Conservation (phyloP, 1,140 invertebrate species). For the Physella acuta region DNA sequence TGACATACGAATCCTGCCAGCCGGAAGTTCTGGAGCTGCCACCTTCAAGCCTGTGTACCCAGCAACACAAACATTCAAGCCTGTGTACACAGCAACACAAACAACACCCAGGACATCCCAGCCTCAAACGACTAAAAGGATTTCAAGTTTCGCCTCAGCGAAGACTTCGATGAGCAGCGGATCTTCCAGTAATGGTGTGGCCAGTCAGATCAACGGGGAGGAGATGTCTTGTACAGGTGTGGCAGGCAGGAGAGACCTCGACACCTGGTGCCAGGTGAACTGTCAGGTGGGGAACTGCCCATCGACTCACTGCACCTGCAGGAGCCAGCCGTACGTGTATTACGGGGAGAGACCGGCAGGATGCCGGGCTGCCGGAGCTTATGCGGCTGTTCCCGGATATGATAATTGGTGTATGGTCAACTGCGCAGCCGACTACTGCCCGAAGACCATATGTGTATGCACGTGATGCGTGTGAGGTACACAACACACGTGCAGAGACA, state of each 20-base stretch:
- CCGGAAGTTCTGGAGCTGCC: not conserved
- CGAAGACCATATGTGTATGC: not conserved
- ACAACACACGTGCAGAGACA: too few relatives aligned
- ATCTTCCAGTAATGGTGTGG: too few relatives aligned
- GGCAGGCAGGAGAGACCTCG: not conserved
- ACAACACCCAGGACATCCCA: not conserved
- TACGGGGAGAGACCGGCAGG: too few relatives aligned
- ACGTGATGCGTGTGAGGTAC: too few relatives aligned
- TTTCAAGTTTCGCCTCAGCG: not conserved
- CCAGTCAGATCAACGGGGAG: too few relatives aligned
- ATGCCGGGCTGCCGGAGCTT: slow-evolving; percentile 8
- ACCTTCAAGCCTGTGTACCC: not conserved
- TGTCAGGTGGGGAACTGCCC: slow-evolving; percentile 18
- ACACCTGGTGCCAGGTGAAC: slow-evolving; percentile 16
- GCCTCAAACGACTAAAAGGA: not conserved
- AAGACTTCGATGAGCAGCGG: not conserved
- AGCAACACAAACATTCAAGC: not conserved
- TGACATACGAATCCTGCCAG: slow-evolving; percentile 2
- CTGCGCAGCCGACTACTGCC: slow-evolving; percentile 5
- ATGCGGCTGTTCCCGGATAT: not conserved
- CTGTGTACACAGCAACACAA: not conserved
- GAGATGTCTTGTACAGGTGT: not conserved
- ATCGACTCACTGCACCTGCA: slow-evolving; percentile 9
- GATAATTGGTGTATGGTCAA: slow-evolving; percentile 7
- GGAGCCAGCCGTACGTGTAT: not conserved